Base-by-base conservation (phyloP, 1,140 invertebrate species). In the Neoseiulus cucumeris region DNA sequence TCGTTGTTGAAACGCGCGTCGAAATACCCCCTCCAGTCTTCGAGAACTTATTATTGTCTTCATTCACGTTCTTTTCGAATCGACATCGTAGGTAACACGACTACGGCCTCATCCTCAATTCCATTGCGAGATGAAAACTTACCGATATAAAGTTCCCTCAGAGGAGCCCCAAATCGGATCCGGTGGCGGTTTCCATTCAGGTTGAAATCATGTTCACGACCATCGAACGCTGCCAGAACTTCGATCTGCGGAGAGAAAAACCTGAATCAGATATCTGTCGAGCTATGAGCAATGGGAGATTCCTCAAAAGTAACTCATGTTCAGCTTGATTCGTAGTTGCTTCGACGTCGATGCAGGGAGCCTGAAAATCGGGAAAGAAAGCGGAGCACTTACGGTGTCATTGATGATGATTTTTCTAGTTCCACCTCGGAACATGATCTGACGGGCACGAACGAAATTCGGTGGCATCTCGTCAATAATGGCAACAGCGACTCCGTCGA, bases 371-470 rank as follows among this genome's bases (percentile, higher is more conserved):
- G 45, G 45, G 5, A 1, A 29, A 20, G 14, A 59, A 29, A 33
- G 51, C 51, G 28, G 7, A 22, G 5, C 22, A 59, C 51, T 17
- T 25, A 59, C 51, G 9, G 25, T 25, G 25, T 59, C 51, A 59
- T 59, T 59, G 51, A 59, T 59, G 51, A 59, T 25, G 51, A 59
- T 59, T 25, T 59, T 59, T 29, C 22, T 59, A 2, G 25, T 20
- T 1, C 51, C 51, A 33, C 51, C 51, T 17, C 33, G 25, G 22
- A 59, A 59, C 51, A 59, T 59, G 22, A 59, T 59, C 22, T 59
- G 51, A n/a, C 51, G 51, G 22, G 51, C 51, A 33, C 51, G 51
- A n/a, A 59, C 51, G 22, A 59, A 25, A 59, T 59, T 59, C 1
- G 51, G 51, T 9, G 51, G 51, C 14, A 33, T 20, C 33, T 59